Evolutionary conservation across 37 sponge, comb jelly and placozoan genomes (phyloP).

Genomic region (Dysidea cf. avara): DNA sequence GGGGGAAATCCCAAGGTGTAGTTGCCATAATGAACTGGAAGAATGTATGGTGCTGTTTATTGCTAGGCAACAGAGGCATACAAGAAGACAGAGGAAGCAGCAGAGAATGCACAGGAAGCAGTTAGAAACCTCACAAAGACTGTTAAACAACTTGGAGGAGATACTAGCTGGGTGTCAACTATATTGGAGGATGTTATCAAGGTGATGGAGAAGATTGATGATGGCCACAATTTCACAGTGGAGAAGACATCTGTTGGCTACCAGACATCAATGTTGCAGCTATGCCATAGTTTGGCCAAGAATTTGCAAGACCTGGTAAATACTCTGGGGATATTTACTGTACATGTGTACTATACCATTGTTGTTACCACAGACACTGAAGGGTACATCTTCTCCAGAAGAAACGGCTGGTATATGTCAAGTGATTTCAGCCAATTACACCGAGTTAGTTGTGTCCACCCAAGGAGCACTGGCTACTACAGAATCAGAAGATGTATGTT

Average conservation of each 20-base stretch:
- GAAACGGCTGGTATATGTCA: neutral
- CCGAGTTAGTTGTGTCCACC: constrained; percentile 19
- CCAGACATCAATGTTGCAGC: constrained; percentile 13
- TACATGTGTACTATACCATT: neutral
- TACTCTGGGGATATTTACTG: neutral
- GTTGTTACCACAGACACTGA: neutral
- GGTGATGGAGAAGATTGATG: neutral
- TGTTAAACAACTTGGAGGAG: constrained; percentile 1
- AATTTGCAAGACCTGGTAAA: constrained; percentile 48
- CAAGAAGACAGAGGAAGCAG: constrained; percentile 12
- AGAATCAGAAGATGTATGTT: constrained; percentile 27
- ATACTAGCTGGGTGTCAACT: neutral
- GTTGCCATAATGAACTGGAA: constrained; percentile 14
- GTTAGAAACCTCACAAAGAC: constrained; percentile 1
- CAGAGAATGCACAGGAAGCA: constrained; percentile 12
- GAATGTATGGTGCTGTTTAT: constrained; percentile 4
- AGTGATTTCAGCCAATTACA: constrained; percentile 9
- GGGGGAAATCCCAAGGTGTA: constrained; percentile 51
- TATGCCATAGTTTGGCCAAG: constrained; percentile 27
- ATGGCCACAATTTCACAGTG: neutral
- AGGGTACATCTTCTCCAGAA: neutral
- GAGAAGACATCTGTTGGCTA: constrained; percentile 35
- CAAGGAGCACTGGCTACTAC: constrained; percentile 29
- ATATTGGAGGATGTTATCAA: neutral
- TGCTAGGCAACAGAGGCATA: constrained; percentile 12